These are phyloP conservation scores for Remorina albescens DNA, from an alignment of 2,797 vertebrate genomes.

Conservation along the genomic window DNA sequence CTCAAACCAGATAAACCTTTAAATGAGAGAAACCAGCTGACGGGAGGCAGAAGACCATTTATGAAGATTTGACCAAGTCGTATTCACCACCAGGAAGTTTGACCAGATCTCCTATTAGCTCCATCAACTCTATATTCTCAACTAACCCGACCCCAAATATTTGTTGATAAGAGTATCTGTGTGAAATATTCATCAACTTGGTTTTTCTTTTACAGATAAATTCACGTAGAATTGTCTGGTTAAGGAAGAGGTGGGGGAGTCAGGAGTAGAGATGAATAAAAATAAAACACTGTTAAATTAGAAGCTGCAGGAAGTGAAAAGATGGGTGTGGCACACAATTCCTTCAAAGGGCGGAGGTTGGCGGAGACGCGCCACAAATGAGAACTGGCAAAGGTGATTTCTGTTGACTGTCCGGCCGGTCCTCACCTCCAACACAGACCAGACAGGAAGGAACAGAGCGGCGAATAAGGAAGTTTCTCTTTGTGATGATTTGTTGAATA, in stretches of 20 bases:
- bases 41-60: background rate
- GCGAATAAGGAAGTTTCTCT: too few species aligned
- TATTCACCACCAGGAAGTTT: too few species aligned
- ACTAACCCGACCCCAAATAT: background rate
- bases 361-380: background rate
- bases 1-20: too few species aligned
- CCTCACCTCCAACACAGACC: background rate
- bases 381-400: background rate
- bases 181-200: too few species aligned
- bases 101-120: background rate
- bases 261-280: background rate
- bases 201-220: background rate
- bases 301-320: background rate
- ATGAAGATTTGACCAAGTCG: background rate
- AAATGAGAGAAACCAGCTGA: background rate
- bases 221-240: too few species aligned
- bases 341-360: too few species aligned
- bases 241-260: too few species aligned
- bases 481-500: too few species aligned
- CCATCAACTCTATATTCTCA: too few species aligned
- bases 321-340: background rate
- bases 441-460: background rate
- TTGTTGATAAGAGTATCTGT: too few species aligned
- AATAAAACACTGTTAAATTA: background rate
- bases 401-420: background rate